Conservation (phyloP, 2,797 vertebrate genomes). For the Orestias chungarensis region DNA sequence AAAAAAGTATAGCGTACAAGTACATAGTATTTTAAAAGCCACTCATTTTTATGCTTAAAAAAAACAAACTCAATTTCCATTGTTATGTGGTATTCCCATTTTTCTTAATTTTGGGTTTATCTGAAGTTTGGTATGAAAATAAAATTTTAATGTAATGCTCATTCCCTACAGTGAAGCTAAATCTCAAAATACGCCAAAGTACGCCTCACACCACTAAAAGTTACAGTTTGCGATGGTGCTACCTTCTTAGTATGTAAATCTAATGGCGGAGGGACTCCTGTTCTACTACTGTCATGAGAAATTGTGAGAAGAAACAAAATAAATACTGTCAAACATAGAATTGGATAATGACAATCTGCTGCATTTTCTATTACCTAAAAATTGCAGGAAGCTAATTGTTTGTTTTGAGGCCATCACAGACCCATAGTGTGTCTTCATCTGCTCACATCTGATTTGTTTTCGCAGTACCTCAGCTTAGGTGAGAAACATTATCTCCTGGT, state of each 20-base stretch:
- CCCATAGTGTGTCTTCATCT: slow-evolving; percentile 41
- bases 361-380: slow-evolving; percentile 21
- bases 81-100: neutral
- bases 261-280: slow-evolving; percentile 38
- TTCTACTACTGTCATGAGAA: slow-evolving; percentile 9
- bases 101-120: neutral
- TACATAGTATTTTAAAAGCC: neutral
- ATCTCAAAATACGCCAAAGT: no score
- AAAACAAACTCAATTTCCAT: neutral
- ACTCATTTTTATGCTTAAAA: neutral
- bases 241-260: slow-evolving; percentile 31
- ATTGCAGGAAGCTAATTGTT: slow-evolving; percentile 24
- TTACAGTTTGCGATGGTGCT: neutral
- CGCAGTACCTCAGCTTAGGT: slow-evolving; percentile 56
- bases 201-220: slow-evolving; percentile 9
- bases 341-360: slow-evolving; percentile 10
- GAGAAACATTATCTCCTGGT: slow-evolving; percentile 63
- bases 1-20: no score
- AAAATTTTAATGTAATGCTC: neutral
- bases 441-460: slow-evolving; percentile 51
- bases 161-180: neutral
- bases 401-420: slow-evolving; percentile 47
- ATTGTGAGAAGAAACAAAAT: neutral
- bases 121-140: neutral
- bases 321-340: slow-evolving; percentile 11